These are phyloP conservation scores for Alloscopus bannaensis DNA, from an alignment of 2,888 invertebrate genomes.

Conservation along the genomic window DNA sequence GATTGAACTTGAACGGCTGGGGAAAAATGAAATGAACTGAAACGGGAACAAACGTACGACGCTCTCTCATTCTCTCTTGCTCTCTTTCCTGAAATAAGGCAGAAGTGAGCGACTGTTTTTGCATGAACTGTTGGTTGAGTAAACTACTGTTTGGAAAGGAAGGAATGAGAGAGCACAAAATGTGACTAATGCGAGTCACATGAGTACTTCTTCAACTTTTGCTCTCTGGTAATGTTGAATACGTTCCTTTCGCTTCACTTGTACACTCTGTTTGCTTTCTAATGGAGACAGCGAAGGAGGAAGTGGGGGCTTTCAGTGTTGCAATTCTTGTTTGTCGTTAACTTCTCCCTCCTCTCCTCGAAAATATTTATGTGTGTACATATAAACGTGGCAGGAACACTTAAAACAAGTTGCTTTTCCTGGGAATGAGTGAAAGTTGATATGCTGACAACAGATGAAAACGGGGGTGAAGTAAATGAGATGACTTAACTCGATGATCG, in stretches of 20 bases:
- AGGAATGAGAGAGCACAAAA: background rate
- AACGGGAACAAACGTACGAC: background rate
- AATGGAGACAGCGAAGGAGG: conserved; percentile 20
- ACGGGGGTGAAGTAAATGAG: conserved; percentile 51
- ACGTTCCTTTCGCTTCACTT: conserved; percentile 13
- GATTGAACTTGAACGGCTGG: conserved; percentile 3
- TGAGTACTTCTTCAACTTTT: conserved; percentile 6
- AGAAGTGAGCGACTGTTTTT: background rate
- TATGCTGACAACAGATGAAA: conserved; percentile 35
- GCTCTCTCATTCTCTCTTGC: background rate
- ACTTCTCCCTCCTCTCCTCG: background rate
- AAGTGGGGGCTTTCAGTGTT: background rate
- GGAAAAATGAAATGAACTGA: conserved; percentile 11
- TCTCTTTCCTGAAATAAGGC: background rate
- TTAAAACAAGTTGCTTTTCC: background rate
- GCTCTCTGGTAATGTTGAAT: background rate
- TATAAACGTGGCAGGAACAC: too few species aligned
- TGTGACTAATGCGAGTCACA: conserved; percentile 12
- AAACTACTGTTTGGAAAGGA: background rate
- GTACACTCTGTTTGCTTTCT: too few species aligned
- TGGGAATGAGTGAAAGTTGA: conserved; percentile 32
- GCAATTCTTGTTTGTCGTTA: background rate
- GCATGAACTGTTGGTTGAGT: background rate
- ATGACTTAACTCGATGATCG: conserved; percentile 55
- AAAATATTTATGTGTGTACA: too few species aligned